Conservation (phyloP, 1,140 invertebrate species). For the Panulirus ornatus region DNA sequence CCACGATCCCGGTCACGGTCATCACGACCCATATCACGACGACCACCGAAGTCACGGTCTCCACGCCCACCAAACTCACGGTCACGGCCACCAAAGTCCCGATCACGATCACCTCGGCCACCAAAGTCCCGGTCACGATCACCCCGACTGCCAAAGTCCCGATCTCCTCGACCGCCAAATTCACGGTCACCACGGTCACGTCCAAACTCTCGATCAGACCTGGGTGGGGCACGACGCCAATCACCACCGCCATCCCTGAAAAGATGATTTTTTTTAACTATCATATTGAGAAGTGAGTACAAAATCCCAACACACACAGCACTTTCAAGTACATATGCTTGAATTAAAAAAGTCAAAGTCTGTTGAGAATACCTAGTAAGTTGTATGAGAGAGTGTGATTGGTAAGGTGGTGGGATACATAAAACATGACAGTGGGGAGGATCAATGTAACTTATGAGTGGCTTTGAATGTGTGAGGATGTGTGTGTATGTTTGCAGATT, state of each 20-base stretch:
- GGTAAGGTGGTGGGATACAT: too few species aligned
- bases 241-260: constrained; percentile 41
- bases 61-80: constrained; percentile 64
- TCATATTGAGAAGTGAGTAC: too few species aligned
- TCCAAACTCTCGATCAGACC: constrained; percentile 57
- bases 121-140: constrained; percentile 55
- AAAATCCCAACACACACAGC: too few species aligned
- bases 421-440: too few species aligned
- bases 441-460: too few species aligned
- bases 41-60: constrained; percentile 65
- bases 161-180: constrained; percentile 15
- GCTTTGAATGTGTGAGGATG: too few species aligned
- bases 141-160: constrained; percentile 31
- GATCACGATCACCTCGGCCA: constrained; percentile 60
- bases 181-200: constrained; percentile 37
- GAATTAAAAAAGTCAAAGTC: too few species aligned
- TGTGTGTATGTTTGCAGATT: too few species aligned
- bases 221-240: constrained; percentile 26
- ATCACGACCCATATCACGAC: constrained; percentile 58
- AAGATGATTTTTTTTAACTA: too few species aligned
- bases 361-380: too few species aligned
- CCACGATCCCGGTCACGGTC: constrained; percentile 44
- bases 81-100: constrained; percentile 62
- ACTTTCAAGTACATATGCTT: too few species aligned
- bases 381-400: too few species aligned